These are phyloP conservation scores for Caerostris darwini DNA, from an alignment of 1,140 invertebrate genomes.

Conservation along the genomic window DNA sequence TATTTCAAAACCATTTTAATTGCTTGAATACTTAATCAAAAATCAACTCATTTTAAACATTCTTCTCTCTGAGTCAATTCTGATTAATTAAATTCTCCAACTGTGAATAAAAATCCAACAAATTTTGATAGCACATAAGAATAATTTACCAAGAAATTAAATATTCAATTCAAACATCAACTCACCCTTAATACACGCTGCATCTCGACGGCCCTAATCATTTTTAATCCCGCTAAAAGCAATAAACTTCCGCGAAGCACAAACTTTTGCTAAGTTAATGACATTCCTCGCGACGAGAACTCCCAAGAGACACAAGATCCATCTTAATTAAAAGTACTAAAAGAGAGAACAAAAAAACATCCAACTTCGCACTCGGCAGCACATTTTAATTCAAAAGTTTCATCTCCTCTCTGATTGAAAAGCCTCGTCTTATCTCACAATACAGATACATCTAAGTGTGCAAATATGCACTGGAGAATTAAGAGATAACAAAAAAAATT, in stretches of 20 bases:
- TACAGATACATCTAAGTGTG: background rate
- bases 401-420: background rate
- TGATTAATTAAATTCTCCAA: background rate
- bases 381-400: slow-evolving; percentile 31
- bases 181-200: background rate
- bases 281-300: background rate
- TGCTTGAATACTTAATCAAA: background rate
- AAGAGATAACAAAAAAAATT: background rate
- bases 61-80: background rate
- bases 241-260: background rate
- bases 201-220: background rate
- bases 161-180: background rate
- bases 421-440: background rate
- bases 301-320: background rate
- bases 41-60: background rate
- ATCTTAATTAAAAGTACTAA: slow-evolving; percentile 4
- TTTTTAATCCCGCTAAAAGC: background rate
- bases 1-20: background rate
- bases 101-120: background rate
- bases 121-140: background rate
- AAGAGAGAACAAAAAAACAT: background rate
- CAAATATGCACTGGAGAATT: background rate
- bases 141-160: slow-evolving; percentile 3
- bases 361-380: background rate
- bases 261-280: background rate